These are phyloP conservation scores for Melinaea menophilus DNA, from an alignment of 2,888 invertebrate genomes.

Conservation along the genomic window DNA sequence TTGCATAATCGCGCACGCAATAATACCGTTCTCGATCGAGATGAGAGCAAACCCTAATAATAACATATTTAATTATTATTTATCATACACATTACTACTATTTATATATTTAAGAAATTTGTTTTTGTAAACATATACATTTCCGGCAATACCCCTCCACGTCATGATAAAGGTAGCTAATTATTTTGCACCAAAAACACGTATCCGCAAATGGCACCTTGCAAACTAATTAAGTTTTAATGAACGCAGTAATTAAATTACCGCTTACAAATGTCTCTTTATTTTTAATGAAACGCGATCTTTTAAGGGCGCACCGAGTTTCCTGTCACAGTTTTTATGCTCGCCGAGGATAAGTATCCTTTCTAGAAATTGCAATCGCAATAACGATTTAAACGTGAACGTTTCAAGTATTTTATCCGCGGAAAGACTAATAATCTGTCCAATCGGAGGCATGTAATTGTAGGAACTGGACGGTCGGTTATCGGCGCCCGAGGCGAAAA, in stretches of 20 bases:
- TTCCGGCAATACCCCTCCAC: background rate
- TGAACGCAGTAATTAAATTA: constrained; percentile 16
- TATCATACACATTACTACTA: background rate
- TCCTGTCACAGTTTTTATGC: constrained; percentile 8
- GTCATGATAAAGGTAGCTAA: background rate
- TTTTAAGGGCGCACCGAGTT: constrained; percentile 1
- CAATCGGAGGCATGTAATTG: constrained; percentile 47
- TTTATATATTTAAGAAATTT: too few species aligned
- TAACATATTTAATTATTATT: background rate
- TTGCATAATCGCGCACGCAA: constrained; percentile 73
- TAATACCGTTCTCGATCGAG: constrained; percentile 58
- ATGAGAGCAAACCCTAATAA: constrained; percentile 29
- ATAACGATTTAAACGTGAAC: constrained; percentile 12
- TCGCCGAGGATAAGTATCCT: background rate
- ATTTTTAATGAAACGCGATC: constrained; percentile 11
- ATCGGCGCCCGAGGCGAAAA: constrained; percentile 47
- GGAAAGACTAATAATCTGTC: constrained; percentile 30
- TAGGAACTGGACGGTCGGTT: constrained; percentile 42
- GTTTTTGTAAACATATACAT: background rate
- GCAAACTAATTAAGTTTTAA: constrained; percentile 13
- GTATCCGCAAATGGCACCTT: constrained; percentile 11
- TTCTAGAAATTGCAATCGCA: background rate
- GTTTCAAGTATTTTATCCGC: constrained; percentile 15
- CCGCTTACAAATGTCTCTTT: background rate
- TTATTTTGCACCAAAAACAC: constrained; percentile 8